Percentiles rank a stretch among this genome's conserved stretches.
Evolutionary conservation across 2,888 invertebrate species (phyloP).

Genomic region (Agonopterix heracliana): DNA sequence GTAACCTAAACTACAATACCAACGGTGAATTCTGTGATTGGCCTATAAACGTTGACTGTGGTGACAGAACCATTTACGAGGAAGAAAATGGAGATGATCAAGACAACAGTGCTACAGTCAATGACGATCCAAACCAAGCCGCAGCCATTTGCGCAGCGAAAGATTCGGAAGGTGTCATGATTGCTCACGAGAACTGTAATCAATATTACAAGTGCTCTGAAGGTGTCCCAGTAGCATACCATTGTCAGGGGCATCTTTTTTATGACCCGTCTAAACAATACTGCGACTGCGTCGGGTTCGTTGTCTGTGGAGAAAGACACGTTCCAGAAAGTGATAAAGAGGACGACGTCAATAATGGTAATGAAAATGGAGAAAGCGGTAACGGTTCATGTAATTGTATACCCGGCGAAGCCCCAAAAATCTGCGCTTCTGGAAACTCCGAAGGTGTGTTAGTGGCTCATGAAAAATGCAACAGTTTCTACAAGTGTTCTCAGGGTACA

Average conservation of each 20-base stretch:
- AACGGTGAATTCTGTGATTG: too few relatives aligned
- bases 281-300: slow-evolving; percentile 37
- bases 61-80: too few relatives aligned
- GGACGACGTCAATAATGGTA: slow-evolving; percentile 15
- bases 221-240: slow-evolving; percentile 25
- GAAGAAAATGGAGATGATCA: not conserved
- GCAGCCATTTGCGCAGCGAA: slow-evolving; percentile 25
- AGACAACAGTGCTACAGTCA: slow-evolving; percentile 12
- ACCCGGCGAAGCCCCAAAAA: slow-evolving; percentile 5
- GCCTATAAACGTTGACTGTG: too few relatives aligned
- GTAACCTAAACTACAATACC: slow-evolving; percentile 25
- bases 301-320: slow-evolving; percentile 31
- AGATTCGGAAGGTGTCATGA: slow-evolving; percentile 26
- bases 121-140: slow-evolving; percentile 25
- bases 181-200: slow-evolving; percentile 23
- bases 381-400: not conserved
- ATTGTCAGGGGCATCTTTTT: slow-evolving; percentile 23
- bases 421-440: slow-evolving; percentile 27
- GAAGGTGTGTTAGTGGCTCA: slow-evolving; percentile 14
- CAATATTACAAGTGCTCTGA: slow-evolving; percentile 33
- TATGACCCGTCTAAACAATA: slow-evolving; percentile 26
- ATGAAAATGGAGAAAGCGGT: not conserved
- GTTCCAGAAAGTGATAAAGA: slow-evolving; percentile 23
- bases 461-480: slow-evolving; percentile 34
- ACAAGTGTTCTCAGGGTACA: slow-evolving; percentile 23